phyloP scores from a whole-genome alignment of 2,797 vertebrate genomes.

The Hapalemur alaotrensis region DNA sequence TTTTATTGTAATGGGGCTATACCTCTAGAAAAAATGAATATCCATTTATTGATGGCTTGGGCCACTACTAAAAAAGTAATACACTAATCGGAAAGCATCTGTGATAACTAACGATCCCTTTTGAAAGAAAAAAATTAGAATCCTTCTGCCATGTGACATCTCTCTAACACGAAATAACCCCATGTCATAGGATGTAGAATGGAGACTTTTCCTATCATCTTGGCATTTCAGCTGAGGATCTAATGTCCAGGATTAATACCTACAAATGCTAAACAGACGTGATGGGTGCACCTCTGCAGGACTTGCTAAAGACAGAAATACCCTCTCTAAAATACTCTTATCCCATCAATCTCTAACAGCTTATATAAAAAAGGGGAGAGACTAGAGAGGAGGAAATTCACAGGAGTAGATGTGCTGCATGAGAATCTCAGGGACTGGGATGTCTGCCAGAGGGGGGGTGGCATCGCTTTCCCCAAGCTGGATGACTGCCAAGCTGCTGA shows the following conservation, averaged over 20 bases:
- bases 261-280: not conserved
- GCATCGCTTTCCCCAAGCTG: not conserved
- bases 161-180: not conserved
- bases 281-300: not conserved
- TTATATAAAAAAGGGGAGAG: not conserved
- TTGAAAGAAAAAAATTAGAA: not conserved
- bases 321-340: not conserved
- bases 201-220: not conserved
- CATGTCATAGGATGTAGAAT: not conserved
- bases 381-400: not conserved
- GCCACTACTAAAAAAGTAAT: conserved; percentile 20
- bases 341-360: not conserved
- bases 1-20: conserved; percentile 44
- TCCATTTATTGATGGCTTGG: conserved; percentile 35
- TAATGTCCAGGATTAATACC: not conserved
- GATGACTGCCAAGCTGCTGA: not conserved
- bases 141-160: not conserved
- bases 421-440: not conserved
- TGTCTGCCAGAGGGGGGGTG: not conserved
- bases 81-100: conserved; percentile 31
- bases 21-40: conserved; percentile 47
- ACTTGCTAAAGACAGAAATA: conserved; percentile 2
- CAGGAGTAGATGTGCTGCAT: not conserved
- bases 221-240: not conserved
- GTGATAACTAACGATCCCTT: not conserved